Evolutionary conservation across 2,888 invertebrate species (phyloP).

Genomic region (Ormyrus pomaceus): DNA sequence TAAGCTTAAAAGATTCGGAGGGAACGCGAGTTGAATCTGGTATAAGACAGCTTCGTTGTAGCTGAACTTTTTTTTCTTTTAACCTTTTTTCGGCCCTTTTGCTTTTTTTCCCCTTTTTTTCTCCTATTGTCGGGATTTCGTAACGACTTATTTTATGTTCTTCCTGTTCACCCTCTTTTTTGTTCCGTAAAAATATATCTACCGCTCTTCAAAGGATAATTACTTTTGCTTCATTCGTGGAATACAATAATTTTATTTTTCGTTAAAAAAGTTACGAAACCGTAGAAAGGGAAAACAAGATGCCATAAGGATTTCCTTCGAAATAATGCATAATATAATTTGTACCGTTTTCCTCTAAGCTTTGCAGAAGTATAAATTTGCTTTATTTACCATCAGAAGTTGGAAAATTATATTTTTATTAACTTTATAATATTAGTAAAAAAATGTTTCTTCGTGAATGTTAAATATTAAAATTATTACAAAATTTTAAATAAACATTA

Average conservation of each 20-base stretch:
- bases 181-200: conserved; percentile 45
- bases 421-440: too few species aligned
- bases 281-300: too few species aligned
- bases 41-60: conserved; percentile 41
- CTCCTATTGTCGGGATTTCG: conserved; percentile 44
- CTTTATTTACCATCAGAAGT: too few species aligned
- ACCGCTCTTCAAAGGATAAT: conserved; percentile 50
- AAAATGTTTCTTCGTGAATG: too few species aligned
- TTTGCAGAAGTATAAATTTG: not conserved
- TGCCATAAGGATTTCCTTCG: too few species aligned
- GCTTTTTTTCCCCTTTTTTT: not conserved
- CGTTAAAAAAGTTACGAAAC: too few species aligned
- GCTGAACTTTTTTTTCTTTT: conserved; percentile 31
- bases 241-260: conserved; percentile 36
- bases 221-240: conserved; percentile 49
- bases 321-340: too few species aligned
- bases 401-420: too few species aligned
- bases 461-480: too few species aligned
- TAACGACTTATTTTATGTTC: conserved; percentile 56
- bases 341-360: conserved; percentile 1
- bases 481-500: too few species aligned
- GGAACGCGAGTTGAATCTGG: conserved; percentile 46
- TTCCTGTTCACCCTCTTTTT: conserved; percentile 49
- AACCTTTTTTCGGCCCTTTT: conserved; percentile 7
- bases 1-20: conserved; percentile 47